Evolutionary conservation across 2,113 vertebrate genomes (phyloP).

Genomic region (Carettochelys insculpta): DNA sequence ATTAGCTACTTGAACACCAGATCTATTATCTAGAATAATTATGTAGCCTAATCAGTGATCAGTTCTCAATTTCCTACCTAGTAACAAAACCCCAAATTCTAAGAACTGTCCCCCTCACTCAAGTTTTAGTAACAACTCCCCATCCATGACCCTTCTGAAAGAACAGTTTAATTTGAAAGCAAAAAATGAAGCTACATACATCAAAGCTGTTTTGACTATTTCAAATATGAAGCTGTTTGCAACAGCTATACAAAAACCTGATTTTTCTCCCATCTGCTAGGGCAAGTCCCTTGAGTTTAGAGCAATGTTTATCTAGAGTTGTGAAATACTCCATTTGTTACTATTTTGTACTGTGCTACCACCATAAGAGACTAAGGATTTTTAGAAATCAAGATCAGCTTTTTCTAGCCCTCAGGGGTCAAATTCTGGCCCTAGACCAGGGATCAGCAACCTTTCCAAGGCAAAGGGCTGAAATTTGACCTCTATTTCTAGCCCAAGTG

Average conservation of each 20-base stretch:
- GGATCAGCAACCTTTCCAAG: no score
- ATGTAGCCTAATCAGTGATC: no score
- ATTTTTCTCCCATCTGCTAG: constrained; percentile 49
- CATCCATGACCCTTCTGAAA: background rate
- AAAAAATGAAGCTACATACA: background rate
- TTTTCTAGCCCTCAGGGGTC: background rate
- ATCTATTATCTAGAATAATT: no score
- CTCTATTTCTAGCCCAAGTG: no score
- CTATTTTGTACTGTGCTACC: constrained; percentile 20
- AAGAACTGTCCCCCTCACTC: background rate
- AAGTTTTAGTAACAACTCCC: background rate
- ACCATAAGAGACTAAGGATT: no score
- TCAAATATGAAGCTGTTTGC: background rate
- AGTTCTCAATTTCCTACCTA: no score
- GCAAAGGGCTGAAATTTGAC: no score
- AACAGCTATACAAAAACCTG: background rate
- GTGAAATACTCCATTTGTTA: constrained; percentile 54
- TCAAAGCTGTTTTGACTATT: background rate
- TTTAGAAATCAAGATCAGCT: background rate
- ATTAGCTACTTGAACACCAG: constrained; percentile 5
- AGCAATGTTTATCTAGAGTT: constrained; percentile 28
- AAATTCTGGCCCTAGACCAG: background rate
- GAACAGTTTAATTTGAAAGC: constrained; percentile 3
- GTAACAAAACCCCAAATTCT: no score
- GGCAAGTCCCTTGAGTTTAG: constrained; percentile 36